phyloP scores from a whole-genome alignment of 2,888 invertebrate species.

The Philhelius pedissequus region DNA sequence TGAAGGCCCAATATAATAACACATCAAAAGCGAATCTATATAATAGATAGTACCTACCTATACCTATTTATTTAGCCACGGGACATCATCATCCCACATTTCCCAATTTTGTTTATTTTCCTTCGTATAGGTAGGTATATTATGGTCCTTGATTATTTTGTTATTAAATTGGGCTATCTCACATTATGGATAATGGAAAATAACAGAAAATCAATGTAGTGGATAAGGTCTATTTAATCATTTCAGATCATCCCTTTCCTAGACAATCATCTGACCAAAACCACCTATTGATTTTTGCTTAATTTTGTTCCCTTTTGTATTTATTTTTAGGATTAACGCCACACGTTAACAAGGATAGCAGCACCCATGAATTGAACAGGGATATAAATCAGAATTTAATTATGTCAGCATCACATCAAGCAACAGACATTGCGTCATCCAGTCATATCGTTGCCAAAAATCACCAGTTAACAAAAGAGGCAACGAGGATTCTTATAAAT shows the following conservation, averaged over 20 bases:
- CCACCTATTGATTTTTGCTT: constrained; percentile 29
- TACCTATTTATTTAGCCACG: constrained; percentile 42
- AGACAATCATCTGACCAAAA: neutral
- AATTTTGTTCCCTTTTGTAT: constrained; percentile 13
- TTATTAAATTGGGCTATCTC: neutral
- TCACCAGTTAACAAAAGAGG: constrained; percentile 73
- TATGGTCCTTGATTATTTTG: neutral
- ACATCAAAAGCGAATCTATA: too few species aligned
- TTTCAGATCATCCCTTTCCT: neutral
- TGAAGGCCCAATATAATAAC: too few species aligned
- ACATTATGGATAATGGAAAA: neutral
- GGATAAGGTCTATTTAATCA: neutral
- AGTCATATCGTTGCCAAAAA: constrained; percentile 64
- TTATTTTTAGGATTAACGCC: constrained; percentile 71
- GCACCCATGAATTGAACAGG: constrained; percentile 72
- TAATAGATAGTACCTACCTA: too few species aligned
- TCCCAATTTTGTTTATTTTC: neutral
- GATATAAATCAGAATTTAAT: constrained; percentile 78
- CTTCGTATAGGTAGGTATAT: too few species aligned
- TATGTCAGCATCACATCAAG: constrained; percentile 73
- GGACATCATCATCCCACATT: neutral
- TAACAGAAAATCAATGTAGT: neutral
- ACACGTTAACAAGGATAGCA: constrained; percentile 71
- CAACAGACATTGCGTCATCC: constrained; percentile 70
- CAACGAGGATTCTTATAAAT: constrained; percentile 70